Conservation (phyloP, 2,797 vertebrate species). For the Takifugu ocellatus region DNA sequence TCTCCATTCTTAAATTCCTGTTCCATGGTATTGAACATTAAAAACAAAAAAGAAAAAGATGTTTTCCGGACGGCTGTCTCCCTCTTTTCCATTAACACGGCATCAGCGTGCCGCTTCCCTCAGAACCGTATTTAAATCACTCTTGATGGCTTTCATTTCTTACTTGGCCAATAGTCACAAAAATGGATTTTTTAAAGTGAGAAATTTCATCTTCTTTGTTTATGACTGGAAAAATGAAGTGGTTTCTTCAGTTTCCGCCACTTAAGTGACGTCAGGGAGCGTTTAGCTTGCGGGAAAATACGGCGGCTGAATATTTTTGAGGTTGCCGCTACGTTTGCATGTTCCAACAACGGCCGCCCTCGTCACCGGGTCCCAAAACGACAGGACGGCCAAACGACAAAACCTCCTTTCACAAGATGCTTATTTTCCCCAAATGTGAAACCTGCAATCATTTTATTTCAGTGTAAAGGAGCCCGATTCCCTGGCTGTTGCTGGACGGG, state of each 20-base stretch:
- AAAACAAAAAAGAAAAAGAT: slow-evolving; percentile 74
- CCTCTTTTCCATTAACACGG: slow-evolving; percentile 17
- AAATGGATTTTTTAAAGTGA: background rate
- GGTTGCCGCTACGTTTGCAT: background rate
- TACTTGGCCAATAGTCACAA: background rate
- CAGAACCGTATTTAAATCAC: background rate
- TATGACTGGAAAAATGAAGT: background rate
- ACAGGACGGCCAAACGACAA: slow-evolving; percentile 22
- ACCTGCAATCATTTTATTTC: slow-evolving; percentile 44
- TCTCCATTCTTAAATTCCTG: slow-evolving; percentile 89
- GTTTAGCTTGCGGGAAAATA: background rate
- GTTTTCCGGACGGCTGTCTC: slow-evolving; percentile 53
- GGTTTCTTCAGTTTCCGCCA: background rate
- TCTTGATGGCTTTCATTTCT: background rate
- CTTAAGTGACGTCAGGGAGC: background rate
- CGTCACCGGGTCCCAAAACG: slow-evolving; percentile 14
- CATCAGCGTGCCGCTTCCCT: background rate
- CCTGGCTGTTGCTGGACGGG: slow-evolving; percentile 15
- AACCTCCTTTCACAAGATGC: slow-evolving; percentile 9
- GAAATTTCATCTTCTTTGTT: background rate
- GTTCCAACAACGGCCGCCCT: slow-evolving; percentile 3
- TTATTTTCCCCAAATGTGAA: slow-evolving; percentile 24
- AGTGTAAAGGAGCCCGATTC: slow-evolving; percentile 31
- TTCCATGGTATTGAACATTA: slow-evolving; percentile 93
- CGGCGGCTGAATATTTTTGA: background rate